phyloP scores from a whole-genome alignment of 2,797 vertebrate genomes.

The Oreochromis mossambicus region DNA sequence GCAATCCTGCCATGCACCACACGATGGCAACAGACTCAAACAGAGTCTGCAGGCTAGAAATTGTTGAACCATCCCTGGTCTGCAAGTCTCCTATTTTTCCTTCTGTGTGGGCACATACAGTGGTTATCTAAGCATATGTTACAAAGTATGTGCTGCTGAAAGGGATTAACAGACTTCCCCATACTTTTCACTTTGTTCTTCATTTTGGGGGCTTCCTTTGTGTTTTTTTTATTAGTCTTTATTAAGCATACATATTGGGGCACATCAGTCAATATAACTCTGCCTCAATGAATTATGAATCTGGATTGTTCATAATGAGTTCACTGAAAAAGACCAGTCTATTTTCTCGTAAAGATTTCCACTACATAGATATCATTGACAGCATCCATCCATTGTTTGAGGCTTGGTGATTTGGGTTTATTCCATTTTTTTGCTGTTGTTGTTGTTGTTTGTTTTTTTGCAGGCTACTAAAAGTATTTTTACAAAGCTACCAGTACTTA shows the following conservation, averaged over 20 bases:
- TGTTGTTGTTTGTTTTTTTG: neutral
- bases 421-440: neutral
- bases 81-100: neutral
- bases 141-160: neutral
- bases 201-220: neutral
- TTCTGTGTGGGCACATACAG: neutral
- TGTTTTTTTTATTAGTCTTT: neutral
- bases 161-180: neutral
- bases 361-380: neutral
- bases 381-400: neutral
- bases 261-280: neutral
- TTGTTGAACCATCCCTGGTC: neutral
- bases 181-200: neutral
- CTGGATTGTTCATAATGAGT: neutral
- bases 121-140: neutral
- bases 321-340: neutral
- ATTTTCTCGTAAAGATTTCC: neutral
- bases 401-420: neutral
- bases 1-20: conserved; percentile 11
- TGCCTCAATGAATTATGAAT: neutral
- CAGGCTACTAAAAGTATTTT: neutral
- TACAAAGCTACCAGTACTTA: neutral
- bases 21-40: conserved; percentile 23
- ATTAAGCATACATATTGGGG: neutral
- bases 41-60: neutral